phyloP scores from a whole-genome alignment of 2,113 vertebrate genomes.

The Falco punctatus region DNA sequence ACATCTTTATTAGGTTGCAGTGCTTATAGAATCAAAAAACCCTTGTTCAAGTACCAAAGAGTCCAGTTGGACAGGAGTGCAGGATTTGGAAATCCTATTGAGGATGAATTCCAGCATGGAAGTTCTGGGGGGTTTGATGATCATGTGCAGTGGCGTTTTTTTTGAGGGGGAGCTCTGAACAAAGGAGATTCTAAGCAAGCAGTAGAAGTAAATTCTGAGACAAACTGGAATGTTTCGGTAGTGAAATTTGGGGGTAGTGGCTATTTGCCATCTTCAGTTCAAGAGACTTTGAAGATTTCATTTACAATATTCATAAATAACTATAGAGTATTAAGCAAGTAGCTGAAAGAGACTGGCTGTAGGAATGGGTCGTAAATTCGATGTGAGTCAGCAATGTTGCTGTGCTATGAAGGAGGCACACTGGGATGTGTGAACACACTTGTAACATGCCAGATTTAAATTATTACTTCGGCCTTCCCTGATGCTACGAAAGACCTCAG shows the following conservation, averaged over 20 bases:
- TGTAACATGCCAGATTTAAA: background rate
- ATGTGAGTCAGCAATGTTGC: background rate
- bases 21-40: background rate
- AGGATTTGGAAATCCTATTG: background rate
- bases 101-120: background rate
- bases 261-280: background rate
- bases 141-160: fast-evolving
- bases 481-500: background rate
- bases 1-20: background rate
- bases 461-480: background rate
- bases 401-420: background rate
- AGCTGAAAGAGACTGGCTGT: background rate
- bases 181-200: background rate
- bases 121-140: background rate
- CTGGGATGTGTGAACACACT: background rate
- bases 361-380: background rate
- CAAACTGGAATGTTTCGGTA: background rate
- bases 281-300: background rate
- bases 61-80: background rate
- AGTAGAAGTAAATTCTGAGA: no score
- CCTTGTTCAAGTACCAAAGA: background rate
- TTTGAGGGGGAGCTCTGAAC: background rate
- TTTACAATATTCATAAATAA: slow-evolving; percentile 13
- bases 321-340: background rate
- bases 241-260: background rate